These are phyloP conservation scores for Drosophila yakuba DNA, from an alignment of 1,140 invertebrate species.

Conservation along the genomic window DNA sequence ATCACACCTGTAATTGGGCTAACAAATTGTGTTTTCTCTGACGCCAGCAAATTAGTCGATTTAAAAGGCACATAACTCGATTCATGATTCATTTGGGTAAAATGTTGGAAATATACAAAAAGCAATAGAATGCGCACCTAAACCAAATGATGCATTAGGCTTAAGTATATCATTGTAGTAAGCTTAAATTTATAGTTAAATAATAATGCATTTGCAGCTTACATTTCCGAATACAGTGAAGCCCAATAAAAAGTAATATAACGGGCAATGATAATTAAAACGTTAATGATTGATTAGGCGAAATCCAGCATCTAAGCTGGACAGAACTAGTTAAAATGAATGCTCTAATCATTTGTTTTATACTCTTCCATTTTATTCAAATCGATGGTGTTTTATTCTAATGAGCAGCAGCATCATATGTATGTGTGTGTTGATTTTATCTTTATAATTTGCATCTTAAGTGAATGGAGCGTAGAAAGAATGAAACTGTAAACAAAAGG, in stretches of 20 bases:
- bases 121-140: not conserved
- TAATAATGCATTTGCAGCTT: too few species aligned
- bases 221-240: too few species aligned
- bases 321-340: not conserved
- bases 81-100: constrained; percentile 13
- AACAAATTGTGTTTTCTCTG: constrained; percentile 31
- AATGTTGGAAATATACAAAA: not conserved
- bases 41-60: constrained; percentile 4
- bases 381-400: not conserved
- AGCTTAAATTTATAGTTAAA: too few species aligned
- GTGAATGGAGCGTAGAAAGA: not conserved
- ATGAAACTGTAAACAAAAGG: not conserved
- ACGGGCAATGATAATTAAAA: too few species aligned
- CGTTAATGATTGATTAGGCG: too few species aligned
- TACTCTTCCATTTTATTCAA: not conserved
- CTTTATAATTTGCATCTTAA: not conserved
- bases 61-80: constrained; percentile 2
- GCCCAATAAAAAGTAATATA: not conserved
- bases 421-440: not conserved
- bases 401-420: not conserved
- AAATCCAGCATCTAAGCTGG: not conserved
- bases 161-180: not conserved
- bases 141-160: not conserved
- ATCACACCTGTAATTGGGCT: constrained; percentile 23
- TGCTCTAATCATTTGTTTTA: not conserved